Conservation (phyloP, 2,888 invertebrate genomes). For the Galeopsomyia nigrocyanea region DNA sequence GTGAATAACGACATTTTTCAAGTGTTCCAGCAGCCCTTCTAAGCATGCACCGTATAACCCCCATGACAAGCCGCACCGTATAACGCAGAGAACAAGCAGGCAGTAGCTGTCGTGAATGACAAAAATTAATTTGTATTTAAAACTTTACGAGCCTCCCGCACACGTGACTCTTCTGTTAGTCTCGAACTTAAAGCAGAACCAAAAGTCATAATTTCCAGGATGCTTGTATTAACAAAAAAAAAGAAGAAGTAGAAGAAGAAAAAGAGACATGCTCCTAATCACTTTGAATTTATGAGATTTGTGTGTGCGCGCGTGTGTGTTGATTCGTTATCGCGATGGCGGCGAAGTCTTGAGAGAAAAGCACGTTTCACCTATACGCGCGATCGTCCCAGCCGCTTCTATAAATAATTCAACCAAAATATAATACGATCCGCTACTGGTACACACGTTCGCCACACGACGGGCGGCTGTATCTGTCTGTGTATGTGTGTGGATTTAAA, state of each 20-base stretch:
- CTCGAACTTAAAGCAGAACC: slow-evolving; percentile 24
- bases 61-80: no score
- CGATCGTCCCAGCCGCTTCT: slow-evolving; percentile 52
- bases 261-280: slow-evolving; percentile 37
- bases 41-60: no score
- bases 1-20: not conserved
- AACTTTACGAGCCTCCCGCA: slow-evolving; percentile 27
- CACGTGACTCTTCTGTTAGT: slow-evolving; percentile 5
- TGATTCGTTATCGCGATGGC: slow-evolving; percentile 33
- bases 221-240: not conserved
- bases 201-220: slow-evolving; percentile 24
- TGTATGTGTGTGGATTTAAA: slow-evolving; percentile 35
- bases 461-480: slow-evolving; percentile 8
- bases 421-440: slow-evolving; percentile 51
- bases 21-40: no score
- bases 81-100: no score
- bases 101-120: not conserved
- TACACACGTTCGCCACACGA: not conserved
- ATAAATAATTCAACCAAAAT: slow-evolving; percentile 68
- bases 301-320: not conserved
- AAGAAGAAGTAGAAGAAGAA: slow-evolving; percentile 3
- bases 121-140: slow-evolving; percentile 40
- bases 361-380: slow-evolving; percentile 44
- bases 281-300: slow-evolving; percentile 33
- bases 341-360: slow-evolving; percentile 12